Evolutionary conservation across 2,888 invertebrate genomes (phyloP).

Genomic region (Drosophila vallismaia): DNA sequence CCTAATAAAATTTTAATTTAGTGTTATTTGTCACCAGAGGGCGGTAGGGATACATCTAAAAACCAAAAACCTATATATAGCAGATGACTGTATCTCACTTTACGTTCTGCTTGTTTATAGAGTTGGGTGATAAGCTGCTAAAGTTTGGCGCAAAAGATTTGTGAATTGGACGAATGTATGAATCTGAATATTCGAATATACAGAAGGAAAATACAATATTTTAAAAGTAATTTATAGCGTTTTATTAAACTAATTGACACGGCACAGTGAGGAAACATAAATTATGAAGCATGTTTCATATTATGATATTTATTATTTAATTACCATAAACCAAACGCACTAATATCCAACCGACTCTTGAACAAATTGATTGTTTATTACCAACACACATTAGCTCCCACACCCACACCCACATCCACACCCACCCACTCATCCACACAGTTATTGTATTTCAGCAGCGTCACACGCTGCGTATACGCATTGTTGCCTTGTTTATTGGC

Average conservation of each 20-base stretch:
- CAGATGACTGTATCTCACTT: constrained; percentile 38
- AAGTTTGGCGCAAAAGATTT: constrained; percentile 23
- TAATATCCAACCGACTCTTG: constrained; percentile 48
- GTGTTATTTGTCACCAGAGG: constrained; percentile 76
- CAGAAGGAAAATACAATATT: background rate
- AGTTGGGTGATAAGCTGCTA: constrained; percentile 36
- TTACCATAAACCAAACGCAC: constrained; percentile 58
- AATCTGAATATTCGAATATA: background rate
- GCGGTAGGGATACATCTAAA: constrained; percentile 30
- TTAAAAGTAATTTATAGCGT: constrained; percentile 26
- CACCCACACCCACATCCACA: constrained; percentile 6
- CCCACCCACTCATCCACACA: constrained; percentile 5
- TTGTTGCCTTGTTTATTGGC: constrained; percentile 14
- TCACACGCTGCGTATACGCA: constrained; percentile 44
- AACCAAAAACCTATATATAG: constrained; percentile 13
- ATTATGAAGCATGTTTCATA: constrained; percentile 36
- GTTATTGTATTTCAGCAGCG: constrained; percentile 41
- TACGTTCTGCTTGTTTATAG: constrained; percentile 15
- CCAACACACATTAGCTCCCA: constrained; percentile 58
- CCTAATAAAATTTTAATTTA: constrained; percentile 78
- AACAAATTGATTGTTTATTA: constrained; percentile 75
- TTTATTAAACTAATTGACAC: constrained; percentile 67
- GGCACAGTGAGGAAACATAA: constrained; percentile 52
- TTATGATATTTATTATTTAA: constrained; percentile 70
- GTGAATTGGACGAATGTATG: constrained; percentile 9